These are phyloP conservation scores for Protobothrops mucrosquamatus DNA, from an alignment of 2,113 vertebrate genomes.

Conservation along the genomic window DNA sequence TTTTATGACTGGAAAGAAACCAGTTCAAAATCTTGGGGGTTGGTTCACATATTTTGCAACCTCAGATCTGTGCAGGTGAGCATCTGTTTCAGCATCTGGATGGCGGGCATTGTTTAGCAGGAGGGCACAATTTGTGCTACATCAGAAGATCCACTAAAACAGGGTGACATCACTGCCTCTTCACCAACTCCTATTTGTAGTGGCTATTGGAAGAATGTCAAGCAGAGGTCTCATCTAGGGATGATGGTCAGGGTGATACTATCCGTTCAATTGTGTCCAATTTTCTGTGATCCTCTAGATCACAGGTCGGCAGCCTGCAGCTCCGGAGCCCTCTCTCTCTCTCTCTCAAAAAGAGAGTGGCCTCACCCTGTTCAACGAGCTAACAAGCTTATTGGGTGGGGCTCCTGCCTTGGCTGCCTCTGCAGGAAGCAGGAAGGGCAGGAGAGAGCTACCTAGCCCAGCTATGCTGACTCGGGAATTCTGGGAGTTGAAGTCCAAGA, in stretches of 20 bases:
- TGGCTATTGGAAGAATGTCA: neutral
- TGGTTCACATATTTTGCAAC: constrained; percentile 1
- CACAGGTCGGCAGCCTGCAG: too few species aligned
- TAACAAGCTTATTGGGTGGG: too few species aligned
- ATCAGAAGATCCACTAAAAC: neutral
- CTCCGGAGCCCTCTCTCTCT: too few species aligned
- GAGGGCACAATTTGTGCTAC: neutral
- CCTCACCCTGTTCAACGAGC: too few species aligned
- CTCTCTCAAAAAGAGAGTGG: too few species aligned
- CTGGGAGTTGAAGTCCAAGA: too few species aligned
- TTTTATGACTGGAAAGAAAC: neutral
- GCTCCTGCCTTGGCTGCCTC: too few species aligned
- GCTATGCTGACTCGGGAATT: too few species aligned
- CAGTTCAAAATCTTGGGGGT: neutral
- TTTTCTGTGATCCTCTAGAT: too few species aligned
- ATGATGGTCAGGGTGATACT: neutral
- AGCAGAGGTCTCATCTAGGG: neutral
- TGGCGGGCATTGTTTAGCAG: neutral
- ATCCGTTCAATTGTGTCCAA: too few species aligned
- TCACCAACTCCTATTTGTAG: neutral
- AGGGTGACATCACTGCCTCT: neutral
- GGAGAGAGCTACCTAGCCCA: too few species aligned
- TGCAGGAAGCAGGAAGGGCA: too few species aligned
- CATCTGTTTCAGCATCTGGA: neutral
- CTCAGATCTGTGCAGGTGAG: neutral